A percentile compares a stretch with the other conserved stretches of the same genome.
Evolutionary conservation across 2,797 vertebrate species (phyloP).

Genomic region (Lates japonicus): DNA sequence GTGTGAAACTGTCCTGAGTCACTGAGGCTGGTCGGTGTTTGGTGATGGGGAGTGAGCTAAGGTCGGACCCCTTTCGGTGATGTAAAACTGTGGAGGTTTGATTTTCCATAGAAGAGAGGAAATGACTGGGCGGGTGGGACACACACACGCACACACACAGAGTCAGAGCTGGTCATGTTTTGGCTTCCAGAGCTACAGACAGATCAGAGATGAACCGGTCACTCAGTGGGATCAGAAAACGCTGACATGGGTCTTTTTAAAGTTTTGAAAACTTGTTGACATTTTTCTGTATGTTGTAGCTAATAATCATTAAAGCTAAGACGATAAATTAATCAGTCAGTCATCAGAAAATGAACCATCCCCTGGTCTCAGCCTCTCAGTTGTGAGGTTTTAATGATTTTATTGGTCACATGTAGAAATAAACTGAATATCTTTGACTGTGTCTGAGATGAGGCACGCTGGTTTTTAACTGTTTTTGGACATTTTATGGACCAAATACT

Average conservation of each 20-base stretch:
- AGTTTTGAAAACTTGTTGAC: background rate
- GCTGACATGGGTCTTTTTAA: background rate
- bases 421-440: too few species aligned
- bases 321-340: too few species aligned
- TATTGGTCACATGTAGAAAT: too few species aligned
- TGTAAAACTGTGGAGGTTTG: constrained; percentile 29
- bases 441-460: too few species aligned
- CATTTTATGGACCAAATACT: too few species aligned
- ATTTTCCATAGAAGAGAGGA: constrained; percentile 65
- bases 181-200: background rate
- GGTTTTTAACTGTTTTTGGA: too few species aligned
- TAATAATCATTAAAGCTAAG: too few species aligned
- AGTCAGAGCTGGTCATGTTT: background rate
- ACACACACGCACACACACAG: background rate
- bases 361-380: too few species aligned
- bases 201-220: background rate
- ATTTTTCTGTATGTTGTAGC: too few species aligned
- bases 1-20: background rate
- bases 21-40: background rate
- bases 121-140: constrained; percentile 59
- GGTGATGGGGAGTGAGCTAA: constrained; percentile 10
- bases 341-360: too few species aligned
- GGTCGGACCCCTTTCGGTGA: constrained; percentile 15
- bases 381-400: too few species aligned
- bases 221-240: background rate